phyloP scores from a whole-genome alignment of 2,888 invertebrate species.

The Acronicta aceris region DNA sequence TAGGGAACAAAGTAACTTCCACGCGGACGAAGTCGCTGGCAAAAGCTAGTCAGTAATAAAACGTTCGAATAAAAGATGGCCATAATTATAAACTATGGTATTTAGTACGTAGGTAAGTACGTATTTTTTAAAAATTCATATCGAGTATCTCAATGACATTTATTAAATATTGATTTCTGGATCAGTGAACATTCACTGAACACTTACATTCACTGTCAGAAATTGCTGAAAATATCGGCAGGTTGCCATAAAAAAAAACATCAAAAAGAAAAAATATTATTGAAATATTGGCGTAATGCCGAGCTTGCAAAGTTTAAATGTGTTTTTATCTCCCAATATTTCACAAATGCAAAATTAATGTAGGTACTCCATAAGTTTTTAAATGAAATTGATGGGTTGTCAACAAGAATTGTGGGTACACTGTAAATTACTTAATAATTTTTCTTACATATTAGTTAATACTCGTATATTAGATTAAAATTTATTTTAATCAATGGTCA shows the following conservation, averaged over 20 bases:
- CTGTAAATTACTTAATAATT: too few relatives aligned
- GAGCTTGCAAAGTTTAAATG: conserved; percentile 16
- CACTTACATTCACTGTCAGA: too few relatives aligned
- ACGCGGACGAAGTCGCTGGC: too few relatives aligned
- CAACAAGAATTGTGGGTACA: too few relatives aligned
- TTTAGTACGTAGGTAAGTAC: not conserved
- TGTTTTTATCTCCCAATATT: conserved; percentile 15
- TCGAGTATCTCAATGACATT: conserved; percentile 27
- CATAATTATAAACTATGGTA: not conserved
- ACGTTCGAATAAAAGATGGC: not conserved
- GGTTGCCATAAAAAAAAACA: too few relatives aligned
- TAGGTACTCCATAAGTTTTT: not conserved
- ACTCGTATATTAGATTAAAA: too few relatives aligned
- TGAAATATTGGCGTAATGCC: conserved; percentile 30
- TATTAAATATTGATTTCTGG: conserved; percentile 31
- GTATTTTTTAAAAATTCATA: conserved; percentile 2
- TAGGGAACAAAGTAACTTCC: too few relatives aligned
- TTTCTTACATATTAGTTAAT: too few relatives aligned
- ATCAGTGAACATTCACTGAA: conserved; percentile 44
- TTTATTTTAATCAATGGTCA: too few relatives aligned
- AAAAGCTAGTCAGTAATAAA: not conserved
- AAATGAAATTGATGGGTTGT: not conserved
- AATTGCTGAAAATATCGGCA: too few relatives aligned
- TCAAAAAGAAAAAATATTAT: conserved; percentile 25
- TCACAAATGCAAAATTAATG: not conserved